phyloP scores from a whole-genome alignment of 1,140 invertebrate species.

The Habropoda laboriosa region DNA sequence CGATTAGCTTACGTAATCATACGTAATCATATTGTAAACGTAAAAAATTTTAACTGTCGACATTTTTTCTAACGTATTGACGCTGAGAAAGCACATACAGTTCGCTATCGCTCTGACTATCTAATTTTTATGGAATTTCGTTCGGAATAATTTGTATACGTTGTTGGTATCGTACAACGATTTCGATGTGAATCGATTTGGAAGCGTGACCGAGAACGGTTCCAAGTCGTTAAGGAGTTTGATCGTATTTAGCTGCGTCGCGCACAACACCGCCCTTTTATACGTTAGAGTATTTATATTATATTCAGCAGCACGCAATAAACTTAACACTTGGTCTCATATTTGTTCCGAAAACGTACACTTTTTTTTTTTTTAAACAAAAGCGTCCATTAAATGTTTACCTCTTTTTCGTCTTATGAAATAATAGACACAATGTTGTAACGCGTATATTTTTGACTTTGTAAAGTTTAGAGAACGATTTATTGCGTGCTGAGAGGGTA shows the following conservation, averaged over 20 bases:
- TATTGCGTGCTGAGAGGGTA: constrained; percentile 39
- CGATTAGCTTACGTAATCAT: constrained; percentile 46
- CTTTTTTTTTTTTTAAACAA: neutral
- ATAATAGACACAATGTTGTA: neutral
- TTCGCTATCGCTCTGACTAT: constrained; percentile 46
- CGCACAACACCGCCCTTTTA: constrained; percentile 57
- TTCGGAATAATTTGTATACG: constrained; percentile 22
- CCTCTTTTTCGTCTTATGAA: too few species aligned
- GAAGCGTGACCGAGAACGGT: neutral
- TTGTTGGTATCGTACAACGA: constrained; percentile 43
- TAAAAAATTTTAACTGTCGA: constrained; percentile 34
- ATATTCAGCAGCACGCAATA: constrained; percentile 25
- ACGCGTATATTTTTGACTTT: neutral
- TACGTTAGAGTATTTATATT: constrained; percentile 47
- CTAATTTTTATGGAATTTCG: constrained; percentile 19
- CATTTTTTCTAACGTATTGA: constrained; percentile 37
- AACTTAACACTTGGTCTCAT: neutral
- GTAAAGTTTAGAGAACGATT: neutral
- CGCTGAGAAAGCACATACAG: constrained; percentile 1
- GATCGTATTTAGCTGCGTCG: constrained; percentile 43
- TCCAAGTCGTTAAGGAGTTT: neutral
- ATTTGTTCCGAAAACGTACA: neutral
- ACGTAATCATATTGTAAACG: constrained; percentile 41
- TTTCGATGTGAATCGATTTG: neutral
- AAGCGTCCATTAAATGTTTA: neutral